Percentiles rank a stretch among this genome's conserved stretches.
phyloP scores from a whole-genome alignment of 2,113 vertebrate genomes.

The Coregonus clupeaformis region DNA sequence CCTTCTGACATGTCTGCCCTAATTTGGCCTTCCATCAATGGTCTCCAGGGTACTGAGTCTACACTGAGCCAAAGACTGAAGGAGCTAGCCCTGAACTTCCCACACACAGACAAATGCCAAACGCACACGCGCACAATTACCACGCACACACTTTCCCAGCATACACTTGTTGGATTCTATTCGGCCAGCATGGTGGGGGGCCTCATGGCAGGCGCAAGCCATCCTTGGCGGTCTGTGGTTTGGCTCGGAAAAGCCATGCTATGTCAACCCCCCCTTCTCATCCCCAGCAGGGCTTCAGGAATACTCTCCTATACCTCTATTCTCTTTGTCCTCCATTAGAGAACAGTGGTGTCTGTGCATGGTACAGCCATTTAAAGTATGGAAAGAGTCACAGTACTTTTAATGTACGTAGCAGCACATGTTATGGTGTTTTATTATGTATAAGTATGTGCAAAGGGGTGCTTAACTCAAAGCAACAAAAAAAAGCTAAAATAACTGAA shows the following conservation, averaged over 20 bases:
- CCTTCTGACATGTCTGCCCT: not conserved
- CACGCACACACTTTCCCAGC: not conserved
- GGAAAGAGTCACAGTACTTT: slow-evolving; percentile 21
- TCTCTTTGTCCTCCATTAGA: slow-evolving; percentile 11
- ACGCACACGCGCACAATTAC: not conserved
- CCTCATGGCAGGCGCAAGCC: slow-evolving; percentile 34
- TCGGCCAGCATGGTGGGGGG: slow-evolving; percentile 34
- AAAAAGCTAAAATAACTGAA: slow-evolving; percentile 56
- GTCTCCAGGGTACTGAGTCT: not conserved
- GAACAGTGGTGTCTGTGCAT: not conserved
- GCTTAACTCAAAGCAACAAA: slow-evolving; percentile 65
- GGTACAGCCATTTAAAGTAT: not conserved
- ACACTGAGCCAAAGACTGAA: not conserved
- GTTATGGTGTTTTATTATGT: slow-evolving; percentile 68
- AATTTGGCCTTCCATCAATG: not conserved
- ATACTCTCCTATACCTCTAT: not conserved
- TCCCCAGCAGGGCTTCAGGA: slow-evolving; percentile 9
- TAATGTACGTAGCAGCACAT: slow-evolving; percentile 62
- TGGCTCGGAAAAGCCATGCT: slow-evolving; percentile 18
- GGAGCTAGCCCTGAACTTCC: not conserved
- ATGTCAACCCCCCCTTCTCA: slow-evolving; percentile 7
- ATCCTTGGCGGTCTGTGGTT: slow-evolving; percentile 60
- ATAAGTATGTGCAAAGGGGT: slow-evolving; percentile 73
- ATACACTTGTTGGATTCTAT: not conserved
- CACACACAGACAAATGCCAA: not conserved